Percentiles rank a stretch among this genome's conserved stretches.
Evolutionary conservation across 2,797 vertebrate genomes (phyloP).

Genomic region (Molossus molossus): DNA sequence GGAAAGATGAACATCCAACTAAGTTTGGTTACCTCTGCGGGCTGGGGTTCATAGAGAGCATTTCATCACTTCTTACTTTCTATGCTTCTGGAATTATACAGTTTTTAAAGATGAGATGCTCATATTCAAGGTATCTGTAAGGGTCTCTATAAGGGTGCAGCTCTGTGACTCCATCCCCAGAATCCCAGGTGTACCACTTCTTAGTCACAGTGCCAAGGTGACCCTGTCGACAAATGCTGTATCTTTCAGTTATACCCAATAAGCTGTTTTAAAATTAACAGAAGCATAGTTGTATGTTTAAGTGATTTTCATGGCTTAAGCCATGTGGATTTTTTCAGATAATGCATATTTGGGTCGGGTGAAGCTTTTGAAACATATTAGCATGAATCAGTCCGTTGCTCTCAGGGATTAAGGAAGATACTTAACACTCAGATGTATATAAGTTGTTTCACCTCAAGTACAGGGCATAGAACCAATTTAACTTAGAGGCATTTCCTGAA

Average conservation of each 20-base stretch:
- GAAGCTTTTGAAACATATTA: not conserved
- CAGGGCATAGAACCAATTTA: not conserved
- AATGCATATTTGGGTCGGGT: not conserved
- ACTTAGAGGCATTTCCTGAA: not conserved
- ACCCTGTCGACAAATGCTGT: not conserved
- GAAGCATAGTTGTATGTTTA: not conserved
- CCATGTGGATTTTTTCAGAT: not conserved
- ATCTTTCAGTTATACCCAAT: not conserved
- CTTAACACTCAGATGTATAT: not conserved
- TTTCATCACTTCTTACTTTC: not conserved
- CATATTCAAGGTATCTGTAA: not conserved
- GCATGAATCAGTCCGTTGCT: not conserved
- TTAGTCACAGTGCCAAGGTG: not conserved
- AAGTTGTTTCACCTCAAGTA: not conserved
- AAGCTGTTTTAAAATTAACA: not conserved
- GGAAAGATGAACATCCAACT: not conserved
- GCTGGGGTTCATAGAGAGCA: not conserved
- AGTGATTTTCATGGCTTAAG: not conserved
- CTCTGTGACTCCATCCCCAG: not conserved
- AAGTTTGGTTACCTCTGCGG: not conserved
- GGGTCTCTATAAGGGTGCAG: not conserved
- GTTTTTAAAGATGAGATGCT: not conserved
- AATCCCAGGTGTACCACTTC: fast-evolving
- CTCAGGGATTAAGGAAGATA: not conserved
- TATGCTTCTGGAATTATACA: not conserved